phyloP scores from a whole-genome alignment of 1,140 invertebrate genomes.

The Hylaeus volcanicus region DNA sequence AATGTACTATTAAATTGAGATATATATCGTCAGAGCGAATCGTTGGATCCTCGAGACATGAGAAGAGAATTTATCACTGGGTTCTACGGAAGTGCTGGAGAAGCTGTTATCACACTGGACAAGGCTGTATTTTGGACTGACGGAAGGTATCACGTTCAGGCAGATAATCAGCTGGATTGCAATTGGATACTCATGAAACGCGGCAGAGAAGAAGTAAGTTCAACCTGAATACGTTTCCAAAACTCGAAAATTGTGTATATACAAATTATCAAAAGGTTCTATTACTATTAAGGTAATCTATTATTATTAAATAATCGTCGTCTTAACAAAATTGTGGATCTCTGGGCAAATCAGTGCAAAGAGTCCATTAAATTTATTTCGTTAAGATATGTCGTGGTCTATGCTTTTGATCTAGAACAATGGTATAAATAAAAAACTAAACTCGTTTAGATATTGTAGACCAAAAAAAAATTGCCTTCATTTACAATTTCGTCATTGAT shows the following conservation, averaged over 20 bases:
- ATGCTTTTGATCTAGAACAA: too few relatives aligned
- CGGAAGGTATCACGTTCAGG: constrained; percentile 90
- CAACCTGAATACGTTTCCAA: background rate
- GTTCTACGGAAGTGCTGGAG: constrained; percentile 91
- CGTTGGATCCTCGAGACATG: constrained; percentile 87
- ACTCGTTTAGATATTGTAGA: too few relatives aligned
- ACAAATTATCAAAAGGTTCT: too few relatives aligned
- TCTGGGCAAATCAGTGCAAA: too few relatives aligned
- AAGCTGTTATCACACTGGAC: constrained; percentile 88
- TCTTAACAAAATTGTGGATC: too few relatives aligned
- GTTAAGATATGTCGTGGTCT: too few relatives aligned
- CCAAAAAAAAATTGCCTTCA: too few relatives aligned
- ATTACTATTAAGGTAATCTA: too few relatives aligned
- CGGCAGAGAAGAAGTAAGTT: constrained; percentile 69
- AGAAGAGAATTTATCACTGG: constrained; percentile 91
- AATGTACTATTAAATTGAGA: background rate
- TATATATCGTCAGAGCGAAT: constrained; percentile 81
- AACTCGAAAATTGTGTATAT: background rate
- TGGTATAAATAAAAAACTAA: too few relatives aligned
- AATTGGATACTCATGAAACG: constrained; percentile 91
- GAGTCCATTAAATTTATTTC: too few relatives aligned
- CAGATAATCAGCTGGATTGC: constrained; percentile 88
- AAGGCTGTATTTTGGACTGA: constrained; percentile 94
- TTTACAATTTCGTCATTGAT: too few relatives aligned
- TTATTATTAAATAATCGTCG: too few relatives aligned